phyloP scores from a whole-genome alignment of 2,113 vertebrate genomes.

The Pseudopodoces humilis region DNA sequence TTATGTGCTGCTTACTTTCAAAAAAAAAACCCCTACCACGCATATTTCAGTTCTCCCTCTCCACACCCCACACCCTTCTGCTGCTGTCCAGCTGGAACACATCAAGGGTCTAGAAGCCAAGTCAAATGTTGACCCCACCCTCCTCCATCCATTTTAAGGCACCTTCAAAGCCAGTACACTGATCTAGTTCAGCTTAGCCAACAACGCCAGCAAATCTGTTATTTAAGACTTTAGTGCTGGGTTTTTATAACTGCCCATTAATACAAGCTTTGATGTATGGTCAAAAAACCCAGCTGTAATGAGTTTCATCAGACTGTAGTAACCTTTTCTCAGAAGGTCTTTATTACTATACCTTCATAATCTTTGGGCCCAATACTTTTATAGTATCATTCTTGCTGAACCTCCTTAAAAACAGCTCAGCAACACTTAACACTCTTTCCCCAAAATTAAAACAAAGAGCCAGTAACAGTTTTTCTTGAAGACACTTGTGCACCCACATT shows the following conservation, averaged over 20 bases:
- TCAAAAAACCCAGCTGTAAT: constrained; percentile 62
- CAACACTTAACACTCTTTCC: not conserved
- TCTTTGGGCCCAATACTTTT: constrained; percentile 28
- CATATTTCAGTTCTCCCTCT: constrained; percentile 49
- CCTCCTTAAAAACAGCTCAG: not conserved
- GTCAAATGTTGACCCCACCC: constrained; percentile 75
- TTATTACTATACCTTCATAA: constrained; percentile 52
- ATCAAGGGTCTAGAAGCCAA: constrained; percentile 76
- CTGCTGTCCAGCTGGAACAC: constrained; percentile 73
- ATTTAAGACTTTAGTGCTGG: constrained; percentile 66
- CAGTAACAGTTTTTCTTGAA: not conserved
- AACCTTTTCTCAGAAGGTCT: constrained; percentile 50
- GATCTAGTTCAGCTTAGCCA: constrained; percentile 65
- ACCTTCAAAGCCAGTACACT: constrained; percentile 74
- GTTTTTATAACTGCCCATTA: constrained; percentile 71
- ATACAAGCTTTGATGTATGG: constrained; percentile 69
- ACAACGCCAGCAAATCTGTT: constrained; percentile 69
- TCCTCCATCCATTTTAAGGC: constrained; percentile 76
- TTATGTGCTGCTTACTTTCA: constrained; percentile 47
- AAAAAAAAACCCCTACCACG: not conserved
- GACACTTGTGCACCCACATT: not conserved
- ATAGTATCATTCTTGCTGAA: constrained; percentile 3
- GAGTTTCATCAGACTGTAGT: constrained; percentile 53
- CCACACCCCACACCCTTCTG: constrained; percentile 54
- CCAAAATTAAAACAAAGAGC: constrained; percentile 31